Evolutionary conservation across 2,113 vertebrate species (phyloP), one percentile per base, ranked within the genome.

Genomic region (Oplegnathus fasciatus): DNA sequence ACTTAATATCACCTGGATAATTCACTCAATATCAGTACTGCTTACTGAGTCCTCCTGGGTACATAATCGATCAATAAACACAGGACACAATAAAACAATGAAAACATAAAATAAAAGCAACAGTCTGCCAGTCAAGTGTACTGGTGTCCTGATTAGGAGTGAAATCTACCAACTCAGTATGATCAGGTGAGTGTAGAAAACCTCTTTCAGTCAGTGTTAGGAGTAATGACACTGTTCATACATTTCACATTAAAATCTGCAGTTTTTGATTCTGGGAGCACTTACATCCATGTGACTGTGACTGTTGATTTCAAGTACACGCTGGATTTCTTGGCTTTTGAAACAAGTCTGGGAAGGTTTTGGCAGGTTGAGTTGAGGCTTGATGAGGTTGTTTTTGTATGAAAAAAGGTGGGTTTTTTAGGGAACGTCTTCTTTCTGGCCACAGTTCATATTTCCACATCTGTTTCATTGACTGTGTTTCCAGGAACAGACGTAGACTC

Each of bases 361-460:
- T 52, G 5, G 0, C 3, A 3, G 13, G 6, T 61, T 34, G 20
- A 57, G 26, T 66, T 7, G 17, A 66, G 3, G 5, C n/a, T 22
- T 15, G 37, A 46, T 67, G 28, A 30, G 11, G n/a, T 32, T 55
- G 8, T n/a, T 73, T 55, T 73, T 55, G 15, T 50, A 37, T 37
- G 15, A 15, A 4, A 14, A 44, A 9, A 24, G 20, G 10, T 20
- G 30, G 46, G 1, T 32, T 74, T 37, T 77, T 40, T 13, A 22
- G 20, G 57, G 42, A 13, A 24, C 0, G 11, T n/a, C 65, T 30
- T 17, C 30, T 80, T 52, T 52, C 40, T 52, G 46, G 28, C 54
- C 48, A 78, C 8, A 65, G 60, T 32, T 75, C 42, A 18, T 32
- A 54, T 78, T 26, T 30, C 69, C 9, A 22, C n/a, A 57, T 86